A percentile compares a stretch with the other conserved stretches of the same genome.
These are phyloP conservation scores for Arctocebus calabarensis DNA, from an alignment of 2,797 vertebrate species.

Conservation along the genomic window DNA sequence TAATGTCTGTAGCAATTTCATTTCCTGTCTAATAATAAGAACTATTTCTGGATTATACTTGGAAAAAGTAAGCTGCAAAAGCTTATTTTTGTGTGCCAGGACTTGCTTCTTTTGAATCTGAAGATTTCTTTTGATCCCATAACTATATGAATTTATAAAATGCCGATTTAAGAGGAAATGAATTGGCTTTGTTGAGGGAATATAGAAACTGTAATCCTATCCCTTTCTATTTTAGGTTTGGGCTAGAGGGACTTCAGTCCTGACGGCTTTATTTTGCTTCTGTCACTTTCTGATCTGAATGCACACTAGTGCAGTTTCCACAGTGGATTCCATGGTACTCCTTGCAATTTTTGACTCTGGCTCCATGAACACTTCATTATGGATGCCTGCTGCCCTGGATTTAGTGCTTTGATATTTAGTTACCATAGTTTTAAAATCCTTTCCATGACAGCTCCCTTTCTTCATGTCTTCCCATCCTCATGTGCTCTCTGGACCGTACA, in stretches of 20 bases:
- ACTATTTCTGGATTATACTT: neutral
- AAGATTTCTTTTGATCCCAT: neutral
- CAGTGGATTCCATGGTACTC: neutral
- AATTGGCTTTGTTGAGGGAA: conserved; percentile 49
- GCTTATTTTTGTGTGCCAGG: neutral
- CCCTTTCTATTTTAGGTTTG: neutral
- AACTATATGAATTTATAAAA: conserved; percentile 27
- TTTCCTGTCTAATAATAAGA: conserved; percentile 14
- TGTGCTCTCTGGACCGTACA: conserved; percentile 8
- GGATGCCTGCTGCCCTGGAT: conserved; percentile 18
- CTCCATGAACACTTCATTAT: neutral
- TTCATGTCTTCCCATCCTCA: neutral
- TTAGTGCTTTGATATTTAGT: conserved; percentile 55
- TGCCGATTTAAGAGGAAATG: neutral
- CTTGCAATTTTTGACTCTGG: neutral
- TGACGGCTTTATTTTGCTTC: neutral
- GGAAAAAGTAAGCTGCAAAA: conserved; percentile 22
- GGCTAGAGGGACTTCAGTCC: neutral
- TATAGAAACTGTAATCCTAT: neutral
- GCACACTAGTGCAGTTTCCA: neutral
- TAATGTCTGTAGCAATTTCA: conserved; percentile 1
- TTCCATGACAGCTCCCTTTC: conserved; percentile 48
- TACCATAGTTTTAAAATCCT: conserved; percentile 61
- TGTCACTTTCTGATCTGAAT: conserved; percentile 38
- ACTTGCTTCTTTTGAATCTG: neutral